Percentiles rank a stretch among this genome's conserved stretches.
Evolutionary conservation across 2,797 vertebrate genomes (phyloP).

Genomic region (Coilia nasus): DNA sequence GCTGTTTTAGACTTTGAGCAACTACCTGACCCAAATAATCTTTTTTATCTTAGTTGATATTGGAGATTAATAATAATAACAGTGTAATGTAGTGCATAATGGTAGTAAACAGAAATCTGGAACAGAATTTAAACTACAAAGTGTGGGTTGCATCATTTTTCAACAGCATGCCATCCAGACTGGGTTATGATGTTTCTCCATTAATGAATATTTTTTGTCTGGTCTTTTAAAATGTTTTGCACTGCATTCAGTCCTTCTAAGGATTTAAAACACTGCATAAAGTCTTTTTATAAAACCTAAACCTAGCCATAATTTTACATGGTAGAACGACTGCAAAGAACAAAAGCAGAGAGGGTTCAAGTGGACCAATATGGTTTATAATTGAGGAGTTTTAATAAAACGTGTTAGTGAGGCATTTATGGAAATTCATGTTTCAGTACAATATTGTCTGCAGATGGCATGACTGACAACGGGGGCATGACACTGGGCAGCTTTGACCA

Average conservation of each 20-base stretch:
- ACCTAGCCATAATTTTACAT: background rate
- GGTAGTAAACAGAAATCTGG: too few relatives aligned
- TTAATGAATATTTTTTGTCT: too few relatives aligned
- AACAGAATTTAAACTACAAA: background rate
- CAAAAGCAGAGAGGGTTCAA: background rate
- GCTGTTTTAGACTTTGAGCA: constrained; percentile 23
- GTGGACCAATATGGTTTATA: background rate
- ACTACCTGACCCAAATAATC: background rate
- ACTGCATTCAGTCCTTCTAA: background rate
- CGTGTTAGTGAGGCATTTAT: background rate
- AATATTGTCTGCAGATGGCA: constrained; percentile 71
- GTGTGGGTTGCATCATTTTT: background rate
- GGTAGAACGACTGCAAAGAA: background rate
- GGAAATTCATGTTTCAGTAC: background rate
- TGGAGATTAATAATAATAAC: too few relatives aligned
- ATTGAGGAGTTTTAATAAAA: background rate
- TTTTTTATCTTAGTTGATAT: background rate
- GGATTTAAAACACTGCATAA: background rate
- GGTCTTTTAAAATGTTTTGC: background rate
- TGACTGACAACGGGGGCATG: constrained; percentile 85
- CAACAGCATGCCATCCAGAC: background rate
- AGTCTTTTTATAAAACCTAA: background rate
- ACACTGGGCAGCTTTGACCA: constrained; percentile 94
- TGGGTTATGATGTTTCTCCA: too few relatives aligned
- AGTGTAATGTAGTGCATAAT: too few relatives aligned